Conservation (phyloP, 1,140 invertebrate species). For the Lucilia cuprina region DNA sequence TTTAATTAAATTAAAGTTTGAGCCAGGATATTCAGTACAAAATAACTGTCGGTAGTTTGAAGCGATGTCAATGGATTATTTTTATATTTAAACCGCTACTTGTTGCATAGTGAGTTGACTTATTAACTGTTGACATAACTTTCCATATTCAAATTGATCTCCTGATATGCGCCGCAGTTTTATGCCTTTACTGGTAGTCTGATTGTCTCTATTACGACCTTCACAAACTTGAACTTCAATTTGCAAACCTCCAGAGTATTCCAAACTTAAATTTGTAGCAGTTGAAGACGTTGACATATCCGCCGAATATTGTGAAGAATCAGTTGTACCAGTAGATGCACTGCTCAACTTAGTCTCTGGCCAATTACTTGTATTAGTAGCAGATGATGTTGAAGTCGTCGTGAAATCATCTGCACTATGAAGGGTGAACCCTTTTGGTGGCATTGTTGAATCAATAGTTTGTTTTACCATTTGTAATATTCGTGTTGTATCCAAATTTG, state of each 20-base stretch:
- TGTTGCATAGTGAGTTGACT: conserved; percentile 81
- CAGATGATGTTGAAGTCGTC: not conserved
- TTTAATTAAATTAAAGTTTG: conserved; percentile 6
- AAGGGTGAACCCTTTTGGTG: conserved; percentile 76
- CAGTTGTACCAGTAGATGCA: not conserved
- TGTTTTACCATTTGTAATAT: conserved; percentile 84
- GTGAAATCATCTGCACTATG: conserved; percentile 47
- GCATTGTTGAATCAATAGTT: conserved; percentile 79
- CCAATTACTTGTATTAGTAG: not conserved
- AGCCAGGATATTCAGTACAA: not conserved
- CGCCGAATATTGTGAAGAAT: conserved; percentile 23
- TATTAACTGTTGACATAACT: conserved; percentile 89
- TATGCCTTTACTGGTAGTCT: conserved; percentile 72
- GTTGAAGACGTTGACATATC: conserved; percentile 42
- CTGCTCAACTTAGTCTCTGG: not conserved
- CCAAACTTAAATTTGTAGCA: conserved; percentile 71
- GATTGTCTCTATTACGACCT: conserved; percentile 73
- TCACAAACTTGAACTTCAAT: conserved; percentile 86
- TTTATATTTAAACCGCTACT: conserved; percentile 48
- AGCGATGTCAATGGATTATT: not conserved
- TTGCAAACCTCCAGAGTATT: conserved; percentile 85
- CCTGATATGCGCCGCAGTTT: conserved; percentile 91
- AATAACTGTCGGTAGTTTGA: not conserved
- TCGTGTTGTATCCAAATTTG: conserved; percentile 76
- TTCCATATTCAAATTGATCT: conserved; percentile 88